Conservation (phyloP, 1,140 invertebrate species). For the Latrodectus geometricus region DNA sequence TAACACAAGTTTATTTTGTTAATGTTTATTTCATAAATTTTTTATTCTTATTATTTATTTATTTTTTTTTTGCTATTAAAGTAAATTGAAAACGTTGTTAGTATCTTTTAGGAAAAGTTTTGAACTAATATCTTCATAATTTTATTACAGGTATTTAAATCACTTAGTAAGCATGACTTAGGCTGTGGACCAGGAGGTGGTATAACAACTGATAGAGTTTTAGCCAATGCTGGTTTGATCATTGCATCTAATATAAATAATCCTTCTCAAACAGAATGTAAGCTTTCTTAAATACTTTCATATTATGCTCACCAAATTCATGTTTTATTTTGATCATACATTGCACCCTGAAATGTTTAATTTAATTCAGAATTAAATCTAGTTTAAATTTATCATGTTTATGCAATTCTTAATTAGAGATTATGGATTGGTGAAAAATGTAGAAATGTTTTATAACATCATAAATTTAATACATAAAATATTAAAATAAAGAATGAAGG, state of each 20-base stretch:
- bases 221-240: conserved; percentile 41
- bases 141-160: conserved; percentile 41
- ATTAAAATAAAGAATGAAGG: no score
- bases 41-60: background rate
- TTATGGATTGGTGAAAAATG: no score
- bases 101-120: background rate
- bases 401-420: no score
- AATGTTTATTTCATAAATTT: background rate
- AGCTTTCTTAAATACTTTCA: background rate
- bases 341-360: background rate
- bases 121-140: conserved; percentile 12
- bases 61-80: background rate
- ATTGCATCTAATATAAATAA: conserved; percentile 18
- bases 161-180: conserved; percentile 37
- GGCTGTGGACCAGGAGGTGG: conserved; percentile 60
- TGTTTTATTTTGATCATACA: background rate
- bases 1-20: no score
- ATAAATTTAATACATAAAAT: no score
- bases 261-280: background rate
- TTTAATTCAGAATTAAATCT: background rate
- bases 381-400: no score
- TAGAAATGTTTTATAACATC: no score
- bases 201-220: conserved; percentile 14
- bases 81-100: background rate
- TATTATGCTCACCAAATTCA: background rate